Conservation (phyloP, 2,797 vertebrate species). For the Scarus forsteni region DNA sequence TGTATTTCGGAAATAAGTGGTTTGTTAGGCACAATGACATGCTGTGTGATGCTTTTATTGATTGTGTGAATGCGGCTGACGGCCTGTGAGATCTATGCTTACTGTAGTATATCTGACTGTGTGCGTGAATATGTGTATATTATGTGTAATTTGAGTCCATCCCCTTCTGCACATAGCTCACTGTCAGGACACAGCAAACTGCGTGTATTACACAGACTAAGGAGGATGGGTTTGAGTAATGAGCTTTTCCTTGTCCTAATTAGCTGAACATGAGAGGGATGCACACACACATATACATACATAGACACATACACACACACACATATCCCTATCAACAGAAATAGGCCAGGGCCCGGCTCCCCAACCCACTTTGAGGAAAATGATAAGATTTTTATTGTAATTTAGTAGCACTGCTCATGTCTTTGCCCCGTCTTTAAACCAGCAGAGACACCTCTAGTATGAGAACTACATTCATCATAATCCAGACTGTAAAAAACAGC, state of each 20-base stretch:
- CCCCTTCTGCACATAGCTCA: conserved; percentile 78
- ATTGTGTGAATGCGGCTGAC: conserved; percentile 38
- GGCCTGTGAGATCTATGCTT: conserved; percentile 32
- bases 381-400: conserved; percentile 86
- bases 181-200: conserved; percentile 82
- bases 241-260: conserved; percentile 88
- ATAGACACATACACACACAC: conserved; percentile 44
- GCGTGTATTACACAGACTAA: conserved; percentile 83
- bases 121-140: conserved; percentile 54
- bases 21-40: conserved; percentile 29
- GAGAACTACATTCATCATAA: conserved; percentile 44
- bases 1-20: conserved; percentile 35
- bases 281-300: conserved; percentile 55
- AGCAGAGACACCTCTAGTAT: conserved; percentile 34
- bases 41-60: conserved; percentile 57
- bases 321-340: conserved; percentile 73
- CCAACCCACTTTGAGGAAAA: conserved; percentile 86
- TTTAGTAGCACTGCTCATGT: conserved; percentile 71
- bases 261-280: conserved; percentile 83
- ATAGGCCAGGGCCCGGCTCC: conserved; percentile 81
- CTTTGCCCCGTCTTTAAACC: conserved; percentile 55
- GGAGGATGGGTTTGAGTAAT: conserved; percentile 89
- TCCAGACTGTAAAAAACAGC: conserved; percentile 1
- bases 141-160: conserved; percentile 71
- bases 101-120: conserved; percentile 50